Base-by-base conservation (phyloP, 2,888 invertebrate species). In the Muschampia plurimacula region DNA sequence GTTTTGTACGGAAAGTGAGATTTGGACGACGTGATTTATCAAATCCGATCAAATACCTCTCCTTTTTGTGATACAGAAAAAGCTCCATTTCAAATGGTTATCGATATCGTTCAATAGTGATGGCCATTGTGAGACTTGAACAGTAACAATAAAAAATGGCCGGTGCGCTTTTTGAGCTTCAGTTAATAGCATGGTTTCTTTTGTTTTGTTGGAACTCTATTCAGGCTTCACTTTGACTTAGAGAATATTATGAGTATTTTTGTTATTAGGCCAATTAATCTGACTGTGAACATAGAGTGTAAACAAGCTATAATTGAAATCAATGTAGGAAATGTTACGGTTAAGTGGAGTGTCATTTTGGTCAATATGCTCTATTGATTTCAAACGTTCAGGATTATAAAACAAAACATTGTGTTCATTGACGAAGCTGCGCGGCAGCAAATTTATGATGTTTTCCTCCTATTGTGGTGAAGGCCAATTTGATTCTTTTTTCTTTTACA, bases 341-440 rank as follows among this genome's bases (percentile, higher is more conserved):
- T 82, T 80, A 84, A 87, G 81, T 87, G 85, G 79, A 78, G 80
- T 78, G 79, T 78, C 85, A 83, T 85, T 86, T 85, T 80, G 70
- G 74, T 80, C 73, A 81, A 81, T 83, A 78, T 81, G 83, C 82
- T 84, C 82, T 81, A 86, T 84, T 84, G 79, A 76, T 76, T 68
- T 70, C 64, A 36, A 71, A 69, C 65, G 75, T 72, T 74, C 52
- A 39, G 44, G 72, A 73, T 67, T 70, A 49, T 67, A 67, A 57
- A 71, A 71, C 67, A 72, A 70, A 68, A 73, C 59, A 65, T 80
- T 79, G 79, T 75, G 75, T 80, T 80, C 79, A 81, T 83, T 78
- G 81, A 81, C 79, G 78, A 75, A 0, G 22, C 22, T 0, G 22
- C 75, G 76, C 76, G 15, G 77, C 75, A 77, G 77, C 79, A 81